Evolutionary conservation across 2,113 vertebrate species (phyloP).

Genomic region (Cynocephalus volans): DNA sequence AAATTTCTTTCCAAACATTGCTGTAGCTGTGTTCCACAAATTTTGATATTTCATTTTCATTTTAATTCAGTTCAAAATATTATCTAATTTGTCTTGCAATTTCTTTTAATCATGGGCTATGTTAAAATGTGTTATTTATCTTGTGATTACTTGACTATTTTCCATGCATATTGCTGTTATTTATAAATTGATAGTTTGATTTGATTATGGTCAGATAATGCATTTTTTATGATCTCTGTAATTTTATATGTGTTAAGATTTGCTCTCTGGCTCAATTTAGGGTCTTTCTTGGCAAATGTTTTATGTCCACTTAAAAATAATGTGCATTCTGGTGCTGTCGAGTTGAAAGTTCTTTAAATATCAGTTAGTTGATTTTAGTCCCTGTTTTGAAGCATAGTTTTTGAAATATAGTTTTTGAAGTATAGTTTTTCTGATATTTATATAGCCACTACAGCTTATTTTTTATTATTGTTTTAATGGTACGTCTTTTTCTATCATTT

Average conservation of each 20-base stretch:
- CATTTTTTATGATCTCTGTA: not conserved
- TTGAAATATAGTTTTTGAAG: not conserved
- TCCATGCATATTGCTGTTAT: not conserved
- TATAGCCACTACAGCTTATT: not conserved
- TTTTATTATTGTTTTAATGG: not conserved
- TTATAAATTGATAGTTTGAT: not conserved
- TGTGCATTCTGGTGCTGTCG: not conserved
- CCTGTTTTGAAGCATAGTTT: not conserved
- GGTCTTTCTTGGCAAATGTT: not conserved
- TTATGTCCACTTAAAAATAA: not conserved
- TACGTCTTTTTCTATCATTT: not conserved
- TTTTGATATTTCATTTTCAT: not conserved
- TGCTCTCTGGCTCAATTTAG: not conserved
- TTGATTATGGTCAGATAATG: not conserved
- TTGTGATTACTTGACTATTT: not conserved
- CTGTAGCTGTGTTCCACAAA: not conserved
- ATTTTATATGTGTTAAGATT: not conserved
- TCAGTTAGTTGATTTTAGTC: constrained; percentile 35
- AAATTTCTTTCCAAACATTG: not conserved
- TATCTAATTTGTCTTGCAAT: not conserved
- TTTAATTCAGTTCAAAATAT: not conserved
- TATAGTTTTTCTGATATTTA: not conserved
- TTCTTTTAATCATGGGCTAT: not conserved
- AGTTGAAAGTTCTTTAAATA: not conserved
- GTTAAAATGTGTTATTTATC: not conserved